Percentiles rank a stretch among this genome's conserved stretches.
Conservation (phyloP, 92 coral and sea anemone species). For the Paramuricea clavata region DNA sequence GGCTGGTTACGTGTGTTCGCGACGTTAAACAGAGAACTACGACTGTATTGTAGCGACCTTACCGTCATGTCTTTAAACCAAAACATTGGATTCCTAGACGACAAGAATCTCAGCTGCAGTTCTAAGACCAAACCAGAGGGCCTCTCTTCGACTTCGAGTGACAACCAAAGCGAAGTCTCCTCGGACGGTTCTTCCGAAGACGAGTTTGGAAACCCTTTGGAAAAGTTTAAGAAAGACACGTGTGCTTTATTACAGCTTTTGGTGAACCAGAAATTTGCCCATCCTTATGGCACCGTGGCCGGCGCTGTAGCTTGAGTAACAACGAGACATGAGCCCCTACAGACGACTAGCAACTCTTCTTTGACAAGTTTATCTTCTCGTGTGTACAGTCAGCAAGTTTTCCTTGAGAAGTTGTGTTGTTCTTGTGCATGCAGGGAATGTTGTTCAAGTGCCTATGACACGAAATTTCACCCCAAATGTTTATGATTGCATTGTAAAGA, state of each 20-base stretch:
- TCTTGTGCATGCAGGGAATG: no score
- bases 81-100: slow-evolving; percentile 4
- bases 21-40: slow-evolving; percentile 79
- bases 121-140: not conserved
- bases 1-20: slow-evolving; percentile 95
- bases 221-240: slow-evolving; percentile 81
- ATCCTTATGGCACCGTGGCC: slow-evolving; percentile 97
- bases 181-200: slow-evolving; percentile 48
- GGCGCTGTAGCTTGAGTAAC: slow-evolving; percentile 87
- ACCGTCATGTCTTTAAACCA: slow-evolving; percentile 46
- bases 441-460: no score
- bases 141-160: not conserved
- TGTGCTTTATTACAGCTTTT: slow-evolving; percentile 77
- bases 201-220: slow-evolving; percentile 66
- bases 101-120: not conserved
- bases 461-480: no score
- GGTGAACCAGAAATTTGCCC: slow-evolving; percentile 95
- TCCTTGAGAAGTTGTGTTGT: no score
- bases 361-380: no score
- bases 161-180: slow-evolving; percentile 61
- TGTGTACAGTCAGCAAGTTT: no score
- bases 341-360: no score
- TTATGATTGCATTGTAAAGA: no score
- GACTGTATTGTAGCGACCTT: slow-evolving; percentile 42
- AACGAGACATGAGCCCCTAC: no score